These are phyloP conservation scores for Cisticola juncidis DNA, from an alignment of 2,113 vertebrate species.

Conservation along the genomic window DNA sequence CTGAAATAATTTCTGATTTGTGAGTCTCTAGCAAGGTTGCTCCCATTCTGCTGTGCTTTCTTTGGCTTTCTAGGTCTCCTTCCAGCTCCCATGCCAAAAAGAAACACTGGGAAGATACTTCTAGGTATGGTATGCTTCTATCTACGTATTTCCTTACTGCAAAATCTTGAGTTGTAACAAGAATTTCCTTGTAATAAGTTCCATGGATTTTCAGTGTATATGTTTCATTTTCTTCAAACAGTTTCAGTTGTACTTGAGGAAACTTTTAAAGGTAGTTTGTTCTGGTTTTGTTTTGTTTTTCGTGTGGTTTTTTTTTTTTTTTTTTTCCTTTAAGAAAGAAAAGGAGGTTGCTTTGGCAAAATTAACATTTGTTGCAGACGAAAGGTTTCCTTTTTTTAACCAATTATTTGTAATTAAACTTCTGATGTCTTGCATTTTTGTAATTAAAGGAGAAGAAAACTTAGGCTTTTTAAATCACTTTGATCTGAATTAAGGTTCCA, in stretches of 20 bases:
- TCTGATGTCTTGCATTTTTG: background rate
- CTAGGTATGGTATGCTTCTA: background rate
- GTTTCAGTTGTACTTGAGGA: background rate
- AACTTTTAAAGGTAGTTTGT: background rate
- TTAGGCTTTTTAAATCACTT: background rate
- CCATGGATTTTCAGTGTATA: background rate
- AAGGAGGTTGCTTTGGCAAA: background rate
- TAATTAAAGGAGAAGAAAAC: constrained; percentile 2
- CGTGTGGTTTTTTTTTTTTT: too few species aligned
- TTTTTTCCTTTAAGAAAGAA: background rate
- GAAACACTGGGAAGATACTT: background rate
- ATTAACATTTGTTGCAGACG: background rate
- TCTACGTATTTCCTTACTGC: background rate
- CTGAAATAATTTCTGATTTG: background rate
- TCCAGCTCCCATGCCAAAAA: background rate
- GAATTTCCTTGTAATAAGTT: background rate
- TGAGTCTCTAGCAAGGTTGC: background rate
- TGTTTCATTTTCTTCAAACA: background rate
- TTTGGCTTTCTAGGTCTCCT: background rate
- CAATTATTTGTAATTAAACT: constrained; percentile 28
- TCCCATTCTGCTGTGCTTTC: background rate
- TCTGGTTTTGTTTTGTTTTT: background rate
- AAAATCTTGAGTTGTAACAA: background rate
- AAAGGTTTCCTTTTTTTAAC: background rate
- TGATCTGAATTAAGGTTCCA: constrained; percentile 23